A percentile compares a stretch with the other conserved stretches of the same genome.
Evolutionary conservation across 2,113 vertebrate species (phyloP).

Genomic region (Scomber japonicus): DNA sequence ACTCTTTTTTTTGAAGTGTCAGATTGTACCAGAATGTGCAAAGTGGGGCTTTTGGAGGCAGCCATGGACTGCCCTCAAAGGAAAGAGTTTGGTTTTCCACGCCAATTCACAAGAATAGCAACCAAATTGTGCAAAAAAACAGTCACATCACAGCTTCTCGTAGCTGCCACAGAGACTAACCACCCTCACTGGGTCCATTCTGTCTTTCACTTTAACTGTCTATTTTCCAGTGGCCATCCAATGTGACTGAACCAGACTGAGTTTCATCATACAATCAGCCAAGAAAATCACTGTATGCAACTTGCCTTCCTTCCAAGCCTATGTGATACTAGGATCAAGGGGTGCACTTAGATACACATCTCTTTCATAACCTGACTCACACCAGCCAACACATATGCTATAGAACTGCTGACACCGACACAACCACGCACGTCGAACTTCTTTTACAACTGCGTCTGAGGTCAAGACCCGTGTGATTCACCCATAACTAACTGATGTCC

Average conservation of each 20-base stretch:
- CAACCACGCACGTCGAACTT: neutral
- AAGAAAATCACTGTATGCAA: slow-evolving; percentile 28
- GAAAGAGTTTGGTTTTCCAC: slow-evolving; percentile 12
- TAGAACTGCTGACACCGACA: neutral
- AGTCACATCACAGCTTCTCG: slow-evolving; percentile 11
- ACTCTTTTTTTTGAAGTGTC: slow-evolving; percentile 34
- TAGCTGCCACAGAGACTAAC: neutral
- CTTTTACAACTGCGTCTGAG: neutral
- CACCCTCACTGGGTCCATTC: neutral
- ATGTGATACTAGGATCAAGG: slow-evolving; percentile 14
- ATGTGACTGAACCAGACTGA: neutral
- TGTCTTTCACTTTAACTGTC: neutral
- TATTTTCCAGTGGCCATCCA: neutral
- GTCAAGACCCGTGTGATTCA: neutral
- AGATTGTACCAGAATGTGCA: neutral
- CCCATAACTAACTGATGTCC: neutral
- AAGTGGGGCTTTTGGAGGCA: neutral
- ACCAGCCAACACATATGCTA: neutral
- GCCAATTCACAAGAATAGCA: neutral
- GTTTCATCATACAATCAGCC: slow-evolving; percentile 18
- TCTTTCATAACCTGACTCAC: slow-evolving; percentile 11
- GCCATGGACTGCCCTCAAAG: slow-evolving; percentile 5
- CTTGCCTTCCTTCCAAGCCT: neutral
- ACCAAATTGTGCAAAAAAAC: slow-evolving; percentile 6
- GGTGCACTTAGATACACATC: slow-evolving; percentile 15